phyloP scores from a whole-genome alignment of 2,113 vertebrate species.

The Pelodiscus sinensis region DNA sequence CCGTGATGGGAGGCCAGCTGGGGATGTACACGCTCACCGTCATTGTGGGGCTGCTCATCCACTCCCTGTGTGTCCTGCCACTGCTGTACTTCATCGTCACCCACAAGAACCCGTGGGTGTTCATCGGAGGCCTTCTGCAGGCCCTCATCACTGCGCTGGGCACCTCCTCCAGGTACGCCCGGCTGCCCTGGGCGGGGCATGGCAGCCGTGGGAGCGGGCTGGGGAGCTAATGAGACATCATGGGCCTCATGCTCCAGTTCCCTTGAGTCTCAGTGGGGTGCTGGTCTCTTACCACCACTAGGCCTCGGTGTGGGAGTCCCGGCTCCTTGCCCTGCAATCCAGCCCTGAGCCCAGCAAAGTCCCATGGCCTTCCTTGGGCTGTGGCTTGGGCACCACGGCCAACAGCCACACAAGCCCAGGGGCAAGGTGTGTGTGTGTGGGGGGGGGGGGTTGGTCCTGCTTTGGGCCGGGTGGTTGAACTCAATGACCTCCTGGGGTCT shows the following conservation, averaged over 20 bases:
- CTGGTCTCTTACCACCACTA: not conserved
- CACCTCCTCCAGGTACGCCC: conserved; percentile 91
- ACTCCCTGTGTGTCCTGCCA: conserved; percentile 89
- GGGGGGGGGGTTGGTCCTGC: too few species aligned
- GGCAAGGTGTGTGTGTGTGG: too few species aligned
- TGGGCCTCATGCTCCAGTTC: not conserved
- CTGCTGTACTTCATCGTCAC: conserved; percentile 94
- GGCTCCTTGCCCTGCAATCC: not conserved
- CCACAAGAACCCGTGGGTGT: conserved; percentile 90
- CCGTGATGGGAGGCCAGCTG: conserved; percentile 91
- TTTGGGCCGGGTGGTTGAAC: too few species aligned
- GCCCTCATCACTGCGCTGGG: conserved; percentile 95
- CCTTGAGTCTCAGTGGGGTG: not conserved
- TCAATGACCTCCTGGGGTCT: too few species aligned
- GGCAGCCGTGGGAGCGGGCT: not conserved
- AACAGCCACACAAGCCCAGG: too few species aligned
- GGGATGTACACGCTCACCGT: conserved; percentile 95
- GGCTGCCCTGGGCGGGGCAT: not conserved
- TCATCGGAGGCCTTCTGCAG: conserved; percentile 91
- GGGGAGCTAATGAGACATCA: not conserved
- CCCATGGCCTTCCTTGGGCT: not conserved
- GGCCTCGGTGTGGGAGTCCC: not conserved
- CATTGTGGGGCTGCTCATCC: conserved; percentile 92
- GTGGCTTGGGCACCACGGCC: too few species aligned
- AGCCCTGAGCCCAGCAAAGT: not conserved